Evolutionary conservation across 2,797 vertebrate genomes (phyloP).

Genomic region (Limnodromus scolopaceus): DNA sequence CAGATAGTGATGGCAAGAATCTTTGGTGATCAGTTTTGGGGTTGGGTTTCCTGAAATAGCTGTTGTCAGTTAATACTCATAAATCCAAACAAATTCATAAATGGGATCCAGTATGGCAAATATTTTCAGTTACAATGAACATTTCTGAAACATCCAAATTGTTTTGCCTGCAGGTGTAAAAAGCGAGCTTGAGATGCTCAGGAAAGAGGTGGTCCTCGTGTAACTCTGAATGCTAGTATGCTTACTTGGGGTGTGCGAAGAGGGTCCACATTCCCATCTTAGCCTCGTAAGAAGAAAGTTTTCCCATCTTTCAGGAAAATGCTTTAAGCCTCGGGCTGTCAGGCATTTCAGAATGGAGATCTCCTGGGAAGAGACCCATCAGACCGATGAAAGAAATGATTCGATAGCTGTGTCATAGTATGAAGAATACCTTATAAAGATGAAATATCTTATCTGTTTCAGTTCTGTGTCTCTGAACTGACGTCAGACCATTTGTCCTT

Average conservation of each 20-base stretch:
- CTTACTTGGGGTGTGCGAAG: background rate
- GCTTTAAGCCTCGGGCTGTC: background rate
- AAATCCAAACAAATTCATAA: background rate
- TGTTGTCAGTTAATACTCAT: background rate
- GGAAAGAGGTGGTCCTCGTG: background rate
- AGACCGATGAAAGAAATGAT: background rate
- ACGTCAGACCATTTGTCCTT: constrained; percentile 42
- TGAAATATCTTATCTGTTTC: constrained; percentile 1
- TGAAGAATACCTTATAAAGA: constrained; percentile 31
- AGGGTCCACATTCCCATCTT: background rate
- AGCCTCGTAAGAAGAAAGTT: background rate
- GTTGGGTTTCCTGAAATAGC: background rate
- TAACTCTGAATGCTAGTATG: background rate
- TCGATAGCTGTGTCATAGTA: background rate
- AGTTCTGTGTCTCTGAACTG: background rate
- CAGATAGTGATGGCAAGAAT: background rate
- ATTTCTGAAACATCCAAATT: background rate
- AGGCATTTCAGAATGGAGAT: background rate
- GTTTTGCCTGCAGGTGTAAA: background rate
- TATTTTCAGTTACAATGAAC: background rate
- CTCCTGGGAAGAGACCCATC: background rate
- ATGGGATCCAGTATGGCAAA: background rate
- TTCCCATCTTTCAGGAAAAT: background rate
- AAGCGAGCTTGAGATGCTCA: background rate
- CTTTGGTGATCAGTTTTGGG: background rate